phyloP scores from a whole-genome alignment of 2,113 vertebrate genomes.

The Pogona vitticeps region DNA sequence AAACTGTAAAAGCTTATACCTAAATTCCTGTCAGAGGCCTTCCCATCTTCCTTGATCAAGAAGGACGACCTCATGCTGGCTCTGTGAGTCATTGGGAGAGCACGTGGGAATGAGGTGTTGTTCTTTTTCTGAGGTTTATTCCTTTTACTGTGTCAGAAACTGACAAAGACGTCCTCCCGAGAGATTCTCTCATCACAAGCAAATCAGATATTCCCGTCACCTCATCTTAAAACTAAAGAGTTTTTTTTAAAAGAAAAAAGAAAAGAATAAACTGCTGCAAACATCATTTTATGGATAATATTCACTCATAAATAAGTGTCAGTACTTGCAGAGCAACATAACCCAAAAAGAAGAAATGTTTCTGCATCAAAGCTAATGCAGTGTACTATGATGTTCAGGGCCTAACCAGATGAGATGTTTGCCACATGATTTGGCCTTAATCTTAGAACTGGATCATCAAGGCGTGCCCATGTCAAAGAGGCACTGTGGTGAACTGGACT shows the following conservation, averaged over 20 bases:
- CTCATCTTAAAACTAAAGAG: conserved; percentile 27
- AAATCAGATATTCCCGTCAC: conserved; percentile 42
- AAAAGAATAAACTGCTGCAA: not conserved
- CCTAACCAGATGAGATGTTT: too few species aligned
- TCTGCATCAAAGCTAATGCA: too few species aligned
- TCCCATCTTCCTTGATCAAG: conserved; percentile 61
- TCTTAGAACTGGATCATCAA: too few species aligned
- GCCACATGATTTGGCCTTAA: too few species aligned
- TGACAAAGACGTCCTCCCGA: conserved; percentile 47
- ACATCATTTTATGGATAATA: conserved; percentile 6
- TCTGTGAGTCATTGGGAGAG: conserved; percentile 37
- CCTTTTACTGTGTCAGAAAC: conserved; percentile 53
- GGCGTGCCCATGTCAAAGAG: too few species aligned
- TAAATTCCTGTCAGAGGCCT: conserved; percentile 53
- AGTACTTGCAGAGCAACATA: not conserved
- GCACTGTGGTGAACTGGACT: too few species aligned
- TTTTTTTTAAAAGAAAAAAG: not conserved
- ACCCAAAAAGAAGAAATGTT: too few species aligned
- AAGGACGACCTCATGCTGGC: conserved; percentile 45
- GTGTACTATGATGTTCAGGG: too few species aligned
- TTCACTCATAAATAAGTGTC: conserved; percentile 7
- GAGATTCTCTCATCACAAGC: conserved; percentile 49
- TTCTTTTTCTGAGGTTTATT: conserved; percentile 54
- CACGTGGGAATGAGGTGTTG: conserved; percentile 36
- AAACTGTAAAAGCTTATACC: conserved; percentile 50